phyloP scores from a whole-genome alignment of 1,140 invertebrate species.

The Heliconius hermathena region DNA sequence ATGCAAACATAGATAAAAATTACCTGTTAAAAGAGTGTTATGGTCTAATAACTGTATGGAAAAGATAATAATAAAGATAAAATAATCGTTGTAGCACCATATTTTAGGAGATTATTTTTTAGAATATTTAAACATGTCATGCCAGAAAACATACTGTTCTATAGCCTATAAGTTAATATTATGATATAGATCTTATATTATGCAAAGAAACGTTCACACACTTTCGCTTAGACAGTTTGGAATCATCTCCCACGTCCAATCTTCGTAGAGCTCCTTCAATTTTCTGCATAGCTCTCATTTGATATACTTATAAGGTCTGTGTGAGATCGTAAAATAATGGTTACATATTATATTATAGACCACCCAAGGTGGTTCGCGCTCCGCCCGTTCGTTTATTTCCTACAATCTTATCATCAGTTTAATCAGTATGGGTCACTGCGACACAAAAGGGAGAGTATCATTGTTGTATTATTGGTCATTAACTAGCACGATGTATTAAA shows the following conservation, averaged over 20 bases:
- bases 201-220: slow-evolving; percentile 64
- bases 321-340: slow-evolving; percentile 48
- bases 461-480: slow-evolving; percentile 51
- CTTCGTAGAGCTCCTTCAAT: slow-evolving; percentile 28
- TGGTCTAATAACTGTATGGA: neutral
- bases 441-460: slow-evolving; percentile 49
- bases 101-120: neutral
- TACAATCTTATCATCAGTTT: slow-evolving; percentile 67
- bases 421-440: slow-evolving; percentile 58
- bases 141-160: slow-evolving; percentile 55
- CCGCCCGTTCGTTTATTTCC: slow-evolving; percentile 61
- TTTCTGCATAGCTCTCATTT: slow-evolving; percentile 39
- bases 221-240: slow-evolving; percentile 73
- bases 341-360: slow-evolving; percentile 49
- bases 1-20: slow-evolving; percentile 25
- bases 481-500: slow-evolving; percentile 24
- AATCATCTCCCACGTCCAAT: slow-evolving; percentile 46
- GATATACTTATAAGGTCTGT: slow-evolving; percentile 32
- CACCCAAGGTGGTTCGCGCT: slow-evolving; percentile 63
- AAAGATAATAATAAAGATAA: slow-evolving; percentile 14
- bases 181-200: slow-evolving; percentile 69
- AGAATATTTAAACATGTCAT: neutral
- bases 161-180: slow-evolving; percentile 50
- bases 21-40: slow-evolving; percentile 19
- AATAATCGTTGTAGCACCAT: neutral